These are phyloP conservation scores for Aporrectodea caliginosa DNA, from an alignment of 1,140 invertebrate species.

Conservation along the genomic window DNA sequence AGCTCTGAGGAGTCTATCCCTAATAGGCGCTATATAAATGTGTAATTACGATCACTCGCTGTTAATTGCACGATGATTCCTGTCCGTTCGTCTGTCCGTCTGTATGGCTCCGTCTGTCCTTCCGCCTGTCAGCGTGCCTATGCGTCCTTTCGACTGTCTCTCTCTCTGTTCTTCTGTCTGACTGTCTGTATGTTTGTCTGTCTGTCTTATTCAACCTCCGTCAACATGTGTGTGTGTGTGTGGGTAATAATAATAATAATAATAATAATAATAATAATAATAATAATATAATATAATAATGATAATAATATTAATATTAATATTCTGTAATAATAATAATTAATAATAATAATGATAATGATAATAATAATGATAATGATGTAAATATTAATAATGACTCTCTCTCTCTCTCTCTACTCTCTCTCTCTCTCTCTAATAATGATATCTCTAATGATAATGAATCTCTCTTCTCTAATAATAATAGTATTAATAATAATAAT, in stretches of 20 bases:
- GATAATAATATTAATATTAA: background rate
- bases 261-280: background rate
- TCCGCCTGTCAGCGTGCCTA: background rate
- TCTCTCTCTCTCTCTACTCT: no score
- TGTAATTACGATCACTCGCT: background rate
- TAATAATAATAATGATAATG: background rate
- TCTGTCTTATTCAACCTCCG: background rate
- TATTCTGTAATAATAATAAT: background rate
- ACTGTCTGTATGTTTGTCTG: background rate
- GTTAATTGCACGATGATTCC: background rate
- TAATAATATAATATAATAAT: background rate
- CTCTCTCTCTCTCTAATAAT: no score
- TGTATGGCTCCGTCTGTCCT: background rate
- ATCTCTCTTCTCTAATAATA: no score
- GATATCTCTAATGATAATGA: no score
- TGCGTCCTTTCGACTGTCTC: background rate
- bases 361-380: background rate
- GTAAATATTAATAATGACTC: background rate
- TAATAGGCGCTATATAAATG: background rate
- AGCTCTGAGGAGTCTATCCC: background rate
- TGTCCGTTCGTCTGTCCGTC: background rate
- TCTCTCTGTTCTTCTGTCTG: background rate
- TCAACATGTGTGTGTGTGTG: background rate
- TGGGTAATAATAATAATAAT: background rate
- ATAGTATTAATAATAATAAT: no score